Conservation (phyloP, 2,113 vertebrate species). For the Alectura lathami region DNA sequence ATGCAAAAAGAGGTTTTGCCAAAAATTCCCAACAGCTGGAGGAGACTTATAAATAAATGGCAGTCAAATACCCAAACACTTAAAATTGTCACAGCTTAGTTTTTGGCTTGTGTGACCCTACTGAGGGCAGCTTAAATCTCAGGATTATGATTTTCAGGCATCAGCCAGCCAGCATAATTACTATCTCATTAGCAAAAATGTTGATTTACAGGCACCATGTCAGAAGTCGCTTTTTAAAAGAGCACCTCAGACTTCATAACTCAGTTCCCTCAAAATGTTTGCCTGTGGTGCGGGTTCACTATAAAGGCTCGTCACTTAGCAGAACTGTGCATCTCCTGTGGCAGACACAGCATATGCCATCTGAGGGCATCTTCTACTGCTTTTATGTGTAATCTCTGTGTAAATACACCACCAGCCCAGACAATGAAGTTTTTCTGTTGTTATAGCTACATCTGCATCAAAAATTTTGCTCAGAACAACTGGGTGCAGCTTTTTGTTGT, state of each 20-base stretch:
- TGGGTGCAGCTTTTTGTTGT: neutral
- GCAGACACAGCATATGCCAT: neutral
- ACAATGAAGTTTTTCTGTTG: neutral
- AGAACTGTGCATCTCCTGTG: neutral
- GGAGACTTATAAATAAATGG: neutral
- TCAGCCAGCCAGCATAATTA: neutral
- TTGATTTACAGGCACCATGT: conserved; percentile 34
- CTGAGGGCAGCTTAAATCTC: conserved; percentile 27
- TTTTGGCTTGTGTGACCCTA: conserved; percentile 26
- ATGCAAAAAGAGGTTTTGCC: neutral
- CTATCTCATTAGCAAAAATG: conserved; percentile 2
- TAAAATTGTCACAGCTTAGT: neutral
- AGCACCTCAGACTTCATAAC: neutral
- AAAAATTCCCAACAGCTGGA: neutral
- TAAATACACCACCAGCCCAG: neutral
- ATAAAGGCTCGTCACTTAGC: neutral
- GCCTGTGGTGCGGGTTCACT: neutral
- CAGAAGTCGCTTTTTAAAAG: conserved; percentile 3
- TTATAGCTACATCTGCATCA: neutral
- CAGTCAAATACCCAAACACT: neutral
- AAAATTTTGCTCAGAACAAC: neutral
- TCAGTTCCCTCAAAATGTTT: neutral
- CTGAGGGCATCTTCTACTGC: neutral
- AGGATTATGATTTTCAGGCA: conserved; percentile 26
- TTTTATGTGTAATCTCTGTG: neutral